Evolutionary conservation across 2,113 vertebrate genomes (phyloP).

Genomic region (Telmatochromis sp.): DNA sequence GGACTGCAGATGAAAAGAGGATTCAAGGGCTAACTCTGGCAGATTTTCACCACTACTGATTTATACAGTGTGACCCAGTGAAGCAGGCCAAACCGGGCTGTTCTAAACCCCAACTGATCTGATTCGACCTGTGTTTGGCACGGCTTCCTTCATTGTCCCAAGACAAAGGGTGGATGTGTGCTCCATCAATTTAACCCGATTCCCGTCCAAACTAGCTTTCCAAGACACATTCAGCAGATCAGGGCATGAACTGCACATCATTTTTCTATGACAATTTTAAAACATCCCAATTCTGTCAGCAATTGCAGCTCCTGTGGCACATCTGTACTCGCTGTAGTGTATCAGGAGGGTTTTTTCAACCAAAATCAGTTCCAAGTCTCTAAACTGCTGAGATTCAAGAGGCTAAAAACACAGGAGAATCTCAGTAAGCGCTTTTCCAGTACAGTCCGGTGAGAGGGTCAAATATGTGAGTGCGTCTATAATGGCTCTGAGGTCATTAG

Average conservation of each 20-base stretch:
- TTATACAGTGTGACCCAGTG: conserved; percentile 33
- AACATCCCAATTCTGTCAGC: conserved; percentile 14
- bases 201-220: conserved; percentile 13
- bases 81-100: not conserved
- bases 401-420: conserved; percentile 34
- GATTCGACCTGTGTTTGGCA: conserved; percentile 32
- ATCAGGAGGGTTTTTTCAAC: not conserved
- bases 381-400: conserved; percentile 18
- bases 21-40: conserved; percentile 38
- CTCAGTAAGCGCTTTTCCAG: conserved; percentile 41
- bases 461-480: conserved; percentile 39
- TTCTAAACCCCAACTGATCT: conserved; percentile 21
- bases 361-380: conserved; percentile 21
- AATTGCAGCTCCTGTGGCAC: conserved; percentile 15
- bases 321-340: not conserved
- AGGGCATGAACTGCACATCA: not conserved
- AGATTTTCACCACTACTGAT: conserved; percentile 37
- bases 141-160: not conserved
- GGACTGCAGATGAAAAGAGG: conserved; percentile 28
- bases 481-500: conserved; percentile 36
- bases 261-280: conserved; percentile 3
- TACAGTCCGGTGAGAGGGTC: conserved; percentile 16
- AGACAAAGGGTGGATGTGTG: conserved; percentile 9
- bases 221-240: conserved; percentile 6
- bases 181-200: not conserved